A percentile compares a stretch with the other conserved stretches of the same genome.
Conservation (phyloP, 1,140 invertebrate species). For the Geopemphigus sp. region DNA sequence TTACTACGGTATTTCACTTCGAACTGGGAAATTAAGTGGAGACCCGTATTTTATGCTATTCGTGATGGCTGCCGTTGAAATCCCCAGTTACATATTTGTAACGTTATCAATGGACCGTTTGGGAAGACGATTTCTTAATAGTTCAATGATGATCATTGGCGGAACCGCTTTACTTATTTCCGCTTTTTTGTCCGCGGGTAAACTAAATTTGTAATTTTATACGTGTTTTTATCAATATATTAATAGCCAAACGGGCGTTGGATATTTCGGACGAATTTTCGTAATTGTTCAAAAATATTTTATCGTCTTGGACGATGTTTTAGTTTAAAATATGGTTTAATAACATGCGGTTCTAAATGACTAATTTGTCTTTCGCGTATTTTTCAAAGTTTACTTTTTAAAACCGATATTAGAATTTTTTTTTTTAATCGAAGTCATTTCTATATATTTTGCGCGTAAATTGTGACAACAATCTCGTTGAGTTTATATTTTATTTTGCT, state of each 20-base stretch:
- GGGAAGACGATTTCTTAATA: constrained; percentile 69
- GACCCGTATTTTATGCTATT: constrained; percentile 81
- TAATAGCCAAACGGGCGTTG: too few species aligned
- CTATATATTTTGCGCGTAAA: too few species aligned
- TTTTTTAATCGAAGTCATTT: too few species aligned
- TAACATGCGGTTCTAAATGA: too few species aligned
- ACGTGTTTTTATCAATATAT: too few species aligned
- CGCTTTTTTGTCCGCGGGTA: constrained; percentile 63
- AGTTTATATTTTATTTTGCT: too few species aligned
- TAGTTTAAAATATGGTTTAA: too few species aligned
- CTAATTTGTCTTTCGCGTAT: too few species aligned
- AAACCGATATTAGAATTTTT: too few species aligned
- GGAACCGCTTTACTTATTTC: constrained; percentile 70
- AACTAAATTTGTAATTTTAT: constrained; percentile 4
- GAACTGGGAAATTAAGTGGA: constrained; percentile 71
- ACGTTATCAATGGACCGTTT: constrained; percentile 70
- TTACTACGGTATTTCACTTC: constrained; percentile 82
- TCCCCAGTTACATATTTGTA: constrained; percentile 74
- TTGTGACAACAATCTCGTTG: too few species aligned
- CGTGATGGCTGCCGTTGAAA: constrained; percentile 75
- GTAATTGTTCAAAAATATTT: neutral
- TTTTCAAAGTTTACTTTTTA: too few species aligned
- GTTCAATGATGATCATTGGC: constrained; percentile 71
- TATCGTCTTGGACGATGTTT: too few species aligned
- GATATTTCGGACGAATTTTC: neutral